Evolutionary conservation across 2,113 vertebrate species (phyloP).

Genomic region (Grallaria varia): DNA sequence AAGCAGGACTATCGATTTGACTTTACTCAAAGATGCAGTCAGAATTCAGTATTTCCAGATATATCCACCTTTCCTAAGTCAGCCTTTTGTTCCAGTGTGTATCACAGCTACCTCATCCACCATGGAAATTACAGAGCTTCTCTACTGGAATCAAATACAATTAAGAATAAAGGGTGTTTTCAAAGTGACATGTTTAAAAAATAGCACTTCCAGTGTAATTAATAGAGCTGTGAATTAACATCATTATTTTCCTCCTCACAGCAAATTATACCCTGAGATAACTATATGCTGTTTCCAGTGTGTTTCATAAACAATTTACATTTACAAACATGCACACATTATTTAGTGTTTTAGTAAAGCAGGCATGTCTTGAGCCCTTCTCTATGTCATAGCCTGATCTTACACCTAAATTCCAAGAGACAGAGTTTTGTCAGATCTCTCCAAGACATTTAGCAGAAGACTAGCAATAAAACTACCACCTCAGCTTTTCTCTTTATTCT

Average conservation of each 20-base stretch:
- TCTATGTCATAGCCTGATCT: background rate
- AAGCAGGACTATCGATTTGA: background rate
- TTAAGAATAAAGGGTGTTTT: background rate
- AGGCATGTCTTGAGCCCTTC: background rate
- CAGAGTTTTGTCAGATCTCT: background rate
- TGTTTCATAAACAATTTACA: background rate
- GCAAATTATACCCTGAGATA: background rate
- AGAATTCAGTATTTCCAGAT: background rate
- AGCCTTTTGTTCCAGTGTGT: background rate
- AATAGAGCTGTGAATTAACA: background rate
- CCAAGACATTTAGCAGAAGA: background rate
- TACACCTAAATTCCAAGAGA: background rate
- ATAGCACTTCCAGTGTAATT: background rate
- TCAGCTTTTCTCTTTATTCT: background rate
- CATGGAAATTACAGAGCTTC: background rate
- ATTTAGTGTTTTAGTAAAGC: background rate
- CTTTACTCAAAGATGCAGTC: background rate
- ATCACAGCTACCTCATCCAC: background rate
- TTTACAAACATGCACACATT: background rate
- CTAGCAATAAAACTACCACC: background rate
- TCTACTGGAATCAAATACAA: background rate
- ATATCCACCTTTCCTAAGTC: background rate
- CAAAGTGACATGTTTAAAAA: background rate
- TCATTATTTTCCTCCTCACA: background rate
- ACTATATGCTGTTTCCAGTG: background rate